These are phyloP conservation scores for Labia minor DNA, from an alignment of 2,888 invertebrate species.

Conservation along the genomic window DNA sequence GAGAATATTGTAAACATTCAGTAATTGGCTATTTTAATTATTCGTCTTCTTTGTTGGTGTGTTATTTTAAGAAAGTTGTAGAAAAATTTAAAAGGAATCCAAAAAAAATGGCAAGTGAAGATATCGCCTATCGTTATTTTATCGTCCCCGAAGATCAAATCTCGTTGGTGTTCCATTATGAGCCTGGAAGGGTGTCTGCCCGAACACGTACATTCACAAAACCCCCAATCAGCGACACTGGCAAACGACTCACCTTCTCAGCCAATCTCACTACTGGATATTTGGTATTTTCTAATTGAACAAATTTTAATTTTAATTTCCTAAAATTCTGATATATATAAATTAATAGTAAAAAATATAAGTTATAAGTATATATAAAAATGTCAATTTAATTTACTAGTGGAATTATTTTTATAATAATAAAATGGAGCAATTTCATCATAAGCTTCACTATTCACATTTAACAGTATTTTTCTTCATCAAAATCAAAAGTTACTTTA, in stretches of 20 bases:
- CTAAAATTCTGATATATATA: too few relatives aligned
- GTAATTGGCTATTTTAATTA: too few relatives aligned
- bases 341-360: too few relatives aligned
- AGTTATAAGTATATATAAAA: too few relatives aligned
- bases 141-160: constrained; percentile 49
- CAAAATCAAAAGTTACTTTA: too few relatives aligned
- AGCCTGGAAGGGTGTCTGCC: constrained; percentile 47
- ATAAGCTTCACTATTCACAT: too few relatives aligned
- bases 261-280: constrained; percentile 54
- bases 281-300: constrained; percentile 38
- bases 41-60: too few relatives aligned
- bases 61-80: constrained; percentile 43
- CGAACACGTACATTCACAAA: constrained; percentile 54
- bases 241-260: constrained; percentile 52
- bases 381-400: too few relatives aligned
- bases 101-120: constrained; percentile 40
- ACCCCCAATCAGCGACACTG: constrained; percentile 59
- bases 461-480: too few relatives aligned
- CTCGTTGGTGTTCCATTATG: constrained; percentile 52
- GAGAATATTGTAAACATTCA: too few relatives aligned
- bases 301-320: constrained; percentile 14
- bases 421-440: too few relatives aligned
- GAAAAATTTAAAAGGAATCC: constrained; percentile 53
- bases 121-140: constrained; percentile 56
- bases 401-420: too few relatives aligned